Percentiles rank a stretch among this genome's conserved stretches.
phyloP scores from a whole-genome alignment of 1,140 invertebrate genomes.

The Zaprionus kolodkinae region DNA sequence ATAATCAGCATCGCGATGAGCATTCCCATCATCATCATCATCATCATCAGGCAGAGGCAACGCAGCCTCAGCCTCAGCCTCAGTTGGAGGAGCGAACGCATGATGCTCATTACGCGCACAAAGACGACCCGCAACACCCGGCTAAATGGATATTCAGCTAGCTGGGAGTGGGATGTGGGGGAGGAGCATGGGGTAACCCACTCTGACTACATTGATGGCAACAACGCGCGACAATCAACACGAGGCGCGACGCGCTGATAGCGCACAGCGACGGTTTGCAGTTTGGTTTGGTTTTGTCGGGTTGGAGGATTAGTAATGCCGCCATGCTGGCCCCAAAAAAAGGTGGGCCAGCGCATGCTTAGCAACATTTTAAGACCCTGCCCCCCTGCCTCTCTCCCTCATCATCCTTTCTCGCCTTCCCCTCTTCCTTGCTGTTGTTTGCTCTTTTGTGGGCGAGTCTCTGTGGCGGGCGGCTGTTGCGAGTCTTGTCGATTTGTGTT shows the following conservation, averaged over 20 bases:
- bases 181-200: not conserved
- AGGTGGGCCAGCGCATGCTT: conserved; percentile 60
- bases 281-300: conserved; percentile 45
- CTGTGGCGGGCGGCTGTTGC: conserved; percentile 31
- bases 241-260: conserved; percentile 65
- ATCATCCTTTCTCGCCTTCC: no score
- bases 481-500: conserved; percentile 18
- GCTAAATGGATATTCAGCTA: conserved; percentile 36
- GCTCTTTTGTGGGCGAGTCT: conserved; percentile 61
- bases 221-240: conserved; percentile 79
- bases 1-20: conserved; percentile 33
- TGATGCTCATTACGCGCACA: conserved; percentile 60
- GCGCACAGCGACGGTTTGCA: conserved; percentile 44
- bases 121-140: conserved; percentile 41
- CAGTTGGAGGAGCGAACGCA: conserved; percentile 46
- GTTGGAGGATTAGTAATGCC: conserved; percentile 73
- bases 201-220: conserved; percentile 66
- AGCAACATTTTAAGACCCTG: conserved; percentile 51
- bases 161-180: not conserved
- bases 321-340: conserved; percentile 50
- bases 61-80: not conserved
- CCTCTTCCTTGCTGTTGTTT: conserved; percentile 56
- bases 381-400: not conserved
- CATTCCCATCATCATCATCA: conserved; percentile 26
- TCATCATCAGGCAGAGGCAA: not conserved